These are phyloP conservation scores for Microcebus ravelobensis DNA, from an alignment of 2,113 vertebrate species.

Conservation along the genomic window DNA sequence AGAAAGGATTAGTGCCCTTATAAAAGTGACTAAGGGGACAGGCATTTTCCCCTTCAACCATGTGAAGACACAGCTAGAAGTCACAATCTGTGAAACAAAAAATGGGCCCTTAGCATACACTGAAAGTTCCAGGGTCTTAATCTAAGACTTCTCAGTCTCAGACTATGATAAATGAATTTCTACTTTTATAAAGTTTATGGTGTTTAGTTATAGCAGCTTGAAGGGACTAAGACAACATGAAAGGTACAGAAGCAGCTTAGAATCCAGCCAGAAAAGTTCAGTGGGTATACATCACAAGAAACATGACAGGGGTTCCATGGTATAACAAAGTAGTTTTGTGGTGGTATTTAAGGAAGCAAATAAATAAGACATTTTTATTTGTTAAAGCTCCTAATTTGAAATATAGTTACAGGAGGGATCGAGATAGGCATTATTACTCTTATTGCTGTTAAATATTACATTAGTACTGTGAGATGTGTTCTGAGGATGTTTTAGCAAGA, in stretches of 20 bases:
- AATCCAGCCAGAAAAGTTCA: background rate
- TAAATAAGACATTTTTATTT: background rate
- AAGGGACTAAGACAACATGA: background rate
- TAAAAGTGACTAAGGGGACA: no score
- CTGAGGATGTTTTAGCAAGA: background rate
- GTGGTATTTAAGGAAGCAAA: background rate
- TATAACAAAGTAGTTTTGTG: background rate
- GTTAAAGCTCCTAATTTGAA: background rate
- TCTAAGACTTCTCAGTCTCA: background rate
- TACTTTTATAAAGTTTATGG: no score
- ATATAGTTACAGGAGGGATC: background rate
- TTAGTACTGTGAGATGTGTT: background rate
- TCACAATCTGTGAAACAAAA: background rate
- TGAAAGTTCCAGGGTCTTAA: background rate
- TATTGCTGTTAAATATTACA: background rate
- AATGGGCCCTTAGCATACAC: no score
- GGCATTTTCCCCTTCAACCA: background rate
- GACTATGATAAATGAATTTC: background rate
- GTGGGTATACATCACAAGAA: background rate
- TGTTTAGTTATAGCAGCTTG: background rate
- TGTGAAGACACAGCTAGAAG: no score
- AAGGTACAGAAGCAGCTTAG: background rate
- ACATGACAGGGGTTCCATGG: no score
- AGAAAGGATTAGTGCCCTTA: no score
- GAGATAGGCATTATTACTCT: background rate